Base-by-base conservation (phyloP, 2,888 invertebrate genomes). In the Ramazzottius varieornatus region DNA sequence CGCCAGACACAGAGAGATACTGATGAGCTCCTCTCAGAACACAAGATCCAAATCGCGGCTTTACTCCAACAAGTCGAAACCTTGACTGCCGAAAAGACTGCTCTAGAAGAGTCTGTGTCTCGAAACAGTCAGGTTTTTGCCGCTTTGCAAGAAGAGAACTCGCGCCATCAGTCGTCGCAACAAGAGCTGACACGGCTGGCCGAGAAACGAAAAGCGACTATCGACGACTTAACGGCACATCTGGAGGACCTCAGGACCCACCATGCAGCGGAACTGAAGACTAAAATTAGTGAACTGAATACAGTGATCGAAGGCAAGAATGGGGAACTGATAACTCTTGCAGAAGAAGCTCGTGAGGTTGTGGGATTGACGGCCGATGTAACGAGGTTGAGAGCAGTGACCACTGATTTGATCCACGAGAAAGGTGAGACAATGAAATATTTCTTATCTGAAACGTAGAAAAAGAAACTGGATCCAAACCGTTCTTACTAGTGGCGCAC, bases 161-260 rank as follows among this genome's bases (percentile, higher is more conserved):
- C 29, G 13, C 54, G 54, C 20, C 13, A 8, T 8, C 4, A 8
- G 4, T 4, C 54, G n/a, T 8, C 4, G 8, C 16, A 54, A 29
- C 16, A 4, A 13, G 54, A 54, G 29, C 29, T 54, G 29, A 16
- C 54, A 8, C 68, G 76, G 76, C 69, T 76, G 24, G 77, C 78
- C 32, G 77, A 76, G 66, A 77, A 77, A 67, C 70, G 78, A n/a
- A 78, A 78, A 68, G 68, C 69, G 1, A 69, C 77, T 66, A 69
- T 78, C 66, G 78, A 78, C 70, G 77, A 78, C 65, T 71, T 78
- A 69, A 76, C 76, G 8, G 74, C 75, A 24, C 75, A 74, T 68
- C 73, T 77, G 67, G 75, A 77, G 69, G 72, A 74, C 66, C 75
- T 75, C 63, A 72, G 72, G 63, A 76, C 75, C 66, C 70, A 71